A percentile compares a stretch with the other conserved stretches of the same genome.
Evolutionary conservation across 2,888 invertebrate genomes (phyloP).

Genomic region (Zele albiditarsus): DNA sequence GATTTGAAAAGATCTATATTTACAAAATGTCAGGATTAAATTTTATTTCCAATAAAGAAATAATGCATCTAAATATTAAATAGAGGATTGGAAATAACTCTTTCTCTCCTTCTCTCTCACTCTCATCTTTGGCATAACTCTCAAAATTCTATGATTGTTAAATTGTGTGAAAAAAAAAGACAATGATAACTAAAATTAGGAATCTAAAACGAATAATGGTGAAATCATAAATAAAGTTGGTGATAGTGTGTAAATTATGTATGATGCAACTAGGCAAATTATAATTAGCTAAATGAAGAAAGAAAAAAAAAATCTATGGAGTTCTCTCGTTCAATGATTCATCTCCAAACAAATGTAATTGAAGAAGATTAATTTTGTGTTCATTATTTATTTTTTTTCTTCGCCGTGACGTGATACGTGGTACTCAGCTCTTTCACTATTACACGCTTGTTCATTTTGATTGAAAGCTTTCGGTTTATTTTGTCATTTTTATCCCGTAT

Average conservation of each 20-base stretch:
- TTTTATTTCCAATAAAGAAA: background rate
- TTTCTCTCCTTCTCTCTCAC: background rate
- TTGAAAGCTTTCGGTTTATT: slow-evolving; percentile 9
- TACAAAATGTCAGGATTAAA: background rate
- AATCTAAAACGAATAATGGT: slow-evolving; percentile 20
- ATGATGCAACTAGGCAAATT: slow-evolving; percentile 42
- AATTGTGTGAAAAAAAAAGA: slow-evolving; percentile 14
- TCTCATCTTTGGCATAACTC: background rate
- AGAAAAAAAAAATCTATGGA: background rate
- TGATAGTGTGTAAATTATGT: slow-evolving; percentile 27
- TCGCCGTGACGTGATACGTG: slow-evolving; percentile 55
- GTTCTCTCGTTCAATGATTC: background rate
- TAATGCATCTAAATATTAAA: no score
- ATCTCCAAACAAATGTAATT: background rate
- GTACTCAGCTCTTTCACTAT: slow-evolving; percentile 50
- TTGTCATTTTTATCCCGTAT: slow-evolving; percentile 25
- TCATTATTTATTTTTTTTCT: slow-evolving; percentile 23
- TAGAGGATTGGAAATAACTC: no score
- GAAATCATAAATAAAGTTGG: slow-evolving; percentile 24
- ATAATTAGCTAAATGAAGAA: slow-evolving; percentile 1
- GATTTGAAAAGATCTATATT: background rate
- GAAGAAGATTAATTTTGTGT: background rate
- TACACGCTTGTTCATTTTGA: slow-evolving; percentile 35
- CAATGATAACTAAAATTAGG: slow-evolving; percentile 44
- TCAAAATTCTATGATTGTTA: background rate